phyloP scores from a whole-genome alignment of 2,888 invertebrate genomes.

The Cartodere bifasciata region DNA sequence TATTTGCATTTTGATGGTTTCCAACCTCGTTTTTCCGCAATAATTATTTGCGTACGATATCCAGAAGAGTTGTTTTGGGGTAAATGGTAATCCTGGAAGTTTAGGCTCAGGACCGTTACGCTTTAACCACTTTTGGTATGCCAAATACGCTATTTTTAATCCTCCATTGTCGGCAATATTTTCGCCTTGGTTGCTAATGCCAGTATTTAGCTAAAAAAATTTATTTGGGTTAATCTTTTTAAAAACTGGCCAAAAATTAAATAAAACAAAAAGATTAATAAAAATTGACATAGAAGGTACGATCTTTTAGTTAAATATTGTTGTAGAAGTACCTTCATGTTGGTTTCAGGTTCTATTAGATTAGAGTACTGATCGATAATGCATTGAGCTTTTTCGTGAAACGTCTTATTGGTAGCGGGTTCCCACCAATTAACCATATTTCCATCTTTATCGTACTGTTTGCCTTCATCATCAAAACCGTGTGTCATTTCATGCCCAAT shows the following conservation, averaged over 20 bases:
- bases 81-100: constrained; percentile 52
- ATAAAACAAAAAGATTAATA: no score
- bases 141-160: constrained; percentile 78
- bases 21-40: constrained; percentile 69
- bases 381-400: constrained; percentile 65
- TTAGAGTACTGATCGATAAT: constrained; percentile 82
- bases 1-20: constrained; percentile 56
- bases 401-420: constrained; percentile 59
- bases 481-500: constrained; percentile 82
- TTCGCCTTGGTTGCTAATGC: constrained; percentile 85
- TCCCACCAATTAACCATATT: constrained; percentile 85
- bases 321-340: constrained; percentile 42
- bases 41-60: constrained; percentile 75
- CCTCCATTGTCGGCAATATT: constrained; percentile 95
- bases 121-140: constrained; percentile 62
- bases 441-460: constrained; percentile 77
- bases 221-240: no score
- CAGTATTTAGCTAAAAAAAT: constrained; percentile 60
- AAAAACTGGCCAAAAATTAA: no score
- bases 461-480: constrained; percentile 68
- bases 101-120: constrained; percentile 49
- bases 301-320: no score
- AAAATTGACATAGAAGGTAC: no score
- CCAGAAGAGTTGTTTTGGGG: constrained; percentile 67
- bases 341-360: constrained; percentile 60